Conservation (phyloP, 2,113 vertebrate genomes). For the Ictalurus punctatus region DNA sequence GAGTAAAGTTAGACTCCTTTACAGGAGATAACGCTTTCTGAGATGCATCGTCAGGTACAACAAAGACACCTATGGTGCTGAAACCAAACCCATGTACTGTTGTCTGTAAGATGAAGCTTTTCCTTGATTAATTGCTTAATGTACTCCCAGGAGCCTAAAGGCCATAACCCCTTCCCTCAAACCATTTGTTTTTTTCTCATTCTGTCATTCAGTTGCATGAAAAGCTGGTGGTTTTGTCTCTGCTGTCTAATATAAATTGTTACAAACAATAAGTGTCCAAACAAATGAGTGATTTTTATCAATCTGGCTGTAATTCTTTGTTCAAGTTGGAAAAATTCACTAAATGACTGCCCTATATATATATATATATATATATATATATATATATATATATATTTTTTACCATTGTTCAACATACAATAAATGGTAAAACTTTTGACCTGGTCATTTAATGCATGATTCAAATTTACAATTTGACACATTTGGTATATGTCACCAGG, state of each 20-base stretch:
- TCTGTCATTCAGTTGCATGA: background rate
- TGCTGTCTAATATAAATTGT: background rate
- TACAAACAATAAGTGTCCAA: slow-evolving; percentile 13
- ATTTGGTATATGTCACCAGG: background rate
- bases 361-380: no score
- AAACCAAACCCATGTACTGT: slow-evolving; percentile 53
- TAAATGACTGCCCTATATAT: background rate
- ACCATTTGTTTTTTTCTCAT: background rate
- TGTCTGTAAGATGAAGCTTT: slow-evolving; percentile 51
- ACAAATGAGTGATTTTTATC: background rate
- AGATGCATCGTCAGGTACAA: slow-evolving; percentile 16
- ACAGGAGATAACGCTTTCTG: slow-evolving; percentile 34
- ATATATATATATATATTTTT: no score
- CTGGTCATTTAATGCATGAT: background rate
- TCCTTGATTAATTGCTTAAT: slow-evolving; percentile 23
- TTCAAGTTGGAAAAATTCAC: background rate
- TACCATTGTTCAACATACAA: background rate
- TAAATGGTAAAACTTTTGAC: background rate
- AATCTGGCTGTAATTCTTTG: background rate
- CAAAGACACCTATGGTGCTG: slow-evolving; percentile 57
- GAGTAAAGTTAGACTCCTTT: slow-evolving; percentile 45
- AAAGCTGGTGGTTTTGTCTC: background rate
- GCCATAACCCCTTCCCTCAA: slow-evolving; percentile 32
- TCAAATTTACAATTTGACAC: background rate
- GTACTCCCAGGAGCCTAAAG: slow-evolving; percentile 34